These are phyloP conservation scores for Bombus terrestris DNA, from an alignment of 1,140 invertebrate species.

Conservation along the genomic window DNA sequence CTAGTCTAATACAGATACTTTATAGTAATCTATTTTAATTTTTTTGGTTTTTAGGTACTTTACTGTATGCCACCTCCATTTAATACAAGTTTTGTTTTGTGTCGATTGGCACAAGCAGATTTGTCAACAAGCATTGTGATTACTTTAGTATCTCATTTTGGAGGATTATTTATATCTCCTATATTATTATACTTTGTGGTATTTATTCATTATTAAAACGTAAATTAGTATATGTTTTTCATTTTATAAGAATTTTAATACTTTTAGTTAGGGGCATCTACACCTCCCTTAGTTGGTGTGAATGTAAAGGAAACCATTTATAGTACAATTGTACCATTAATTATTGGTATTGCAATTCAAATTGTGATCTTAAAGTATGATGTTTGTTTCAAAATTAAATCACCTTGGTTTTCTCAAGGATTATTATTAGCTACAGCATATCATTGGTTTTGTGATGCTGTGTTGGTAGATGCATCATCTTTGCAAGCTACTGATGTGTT, in stretches of 20 bases:
- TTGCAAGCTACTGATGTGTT: constrained; percentile 77
- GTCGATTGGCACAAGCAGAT: constrained; percentile 76
- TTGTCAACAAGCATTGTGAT: constrained; percentile 78
- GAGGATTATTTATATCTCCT: constrained; percentile 78
- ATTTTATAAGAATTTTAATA: background rate
- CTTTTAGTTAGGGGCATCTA: constrained; percentile 73
- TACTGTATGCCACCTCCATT: constrained; percentile 81
- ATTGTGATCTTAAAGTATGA: constrained; percentile 52
- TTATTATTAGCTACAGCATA: constrained; percentile 77
- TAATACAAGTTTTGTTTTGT: constrained; percentile 76
- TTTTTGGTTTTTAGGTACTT: constrained; percentile 72
- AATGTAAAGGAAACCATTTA: constrained; percentile 77
- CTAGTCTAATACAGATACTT: too few relatives aligned
- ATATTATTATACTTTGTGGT: constrained; percentile 79
- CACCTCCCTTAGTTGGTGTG: constrained; percentile 75
- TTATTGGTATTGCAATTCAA: constrained; percentile 73
- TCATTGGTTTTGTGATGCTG: constrained; percentile 79
- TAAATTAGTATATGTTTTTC: background rate
- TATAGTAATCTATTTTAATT: background rate
- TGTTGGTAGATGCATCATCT: constrained; percentile 76
- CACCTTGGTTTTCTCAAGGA: constrained; percentile 74
- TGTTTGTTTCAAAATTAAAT: constrained; percentile 54
- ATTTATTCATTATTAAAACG: background rate
- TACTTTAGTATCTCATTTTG: constrained; percentile 76
- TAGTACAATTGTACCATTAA: constrained; percentile 77